A percentile compares a stretch with the other conserved stretches of the same genome.
Evolutionary conservation across 1,140 invertebrate species (phyloP).

Genomic region (Portunus trituberculatus): DNA sequence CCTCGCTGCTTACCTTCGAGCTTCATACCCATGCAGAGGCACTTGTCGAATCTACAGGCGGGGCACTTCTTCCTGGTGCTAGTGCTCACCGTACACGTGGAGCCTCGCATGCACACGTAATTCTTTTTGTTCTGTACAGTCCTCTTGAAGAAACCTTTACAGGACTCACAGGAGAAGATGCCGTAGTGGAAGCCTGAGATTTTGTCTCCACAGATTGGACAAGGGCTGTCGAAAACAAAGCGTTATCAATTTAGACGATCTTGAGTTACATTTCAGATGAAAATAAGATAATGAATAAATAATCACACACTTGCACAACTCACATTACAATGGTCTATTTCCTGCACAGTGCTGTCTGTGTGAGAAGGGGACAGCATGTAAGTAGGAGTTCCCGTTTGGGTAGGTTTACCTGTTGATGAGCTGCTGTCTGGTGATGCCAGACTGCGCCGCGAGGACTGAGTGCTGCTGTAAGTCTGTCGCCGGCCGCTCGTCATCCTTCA

Average conservation of each 20-base stretch:
- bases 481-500: conserved; percentile 79
- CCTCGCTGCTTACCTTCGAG: conserved; percentile 87
- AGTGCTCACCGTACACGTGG: conserved; percentile 89
- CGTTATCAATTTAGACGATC: too few species aligned
- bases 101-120: conserved; percentile 95
- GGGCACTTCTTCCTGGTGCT: conserved; percentile 97
- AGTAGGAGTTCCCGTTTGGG: background rate
- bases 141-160: conserved; percentile 98
- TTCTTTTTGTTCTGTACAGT: conserved; percentile 99
- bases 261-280: too few species aligned
- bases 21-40: conserved; percentile 97
- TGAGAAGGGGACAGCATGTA: background rate
- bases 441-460: conserved; percentile 83
- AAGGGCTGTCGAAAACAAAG: conserved; percentile 85
- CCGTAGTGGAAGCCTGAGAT: conserved; percentile 97
- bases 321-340: too few species aligned
- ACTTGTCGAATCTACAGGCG: conserved; percentile 98
- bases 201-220: conserved; percentile 96
- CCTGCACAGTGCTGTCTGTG: too few species aligned
- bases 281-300: too few species aligned
- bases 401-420: conserved; percentile 85
- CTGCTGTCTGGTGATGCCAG: conserved; percentile 92
- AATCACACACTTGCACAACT: too few species aligned
- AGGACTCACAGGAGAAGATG: conserved; percentile 98
- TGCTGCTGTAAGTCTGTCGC: conserved; percentile 81